Percentiles rank a stretch among this genome's conserved stretches.
These are phyloP conservation scores for Quadroppia sp. DNA, from an alignment of 2,888 invertebrate genomes.

Conservation along the genomic window DNA sequence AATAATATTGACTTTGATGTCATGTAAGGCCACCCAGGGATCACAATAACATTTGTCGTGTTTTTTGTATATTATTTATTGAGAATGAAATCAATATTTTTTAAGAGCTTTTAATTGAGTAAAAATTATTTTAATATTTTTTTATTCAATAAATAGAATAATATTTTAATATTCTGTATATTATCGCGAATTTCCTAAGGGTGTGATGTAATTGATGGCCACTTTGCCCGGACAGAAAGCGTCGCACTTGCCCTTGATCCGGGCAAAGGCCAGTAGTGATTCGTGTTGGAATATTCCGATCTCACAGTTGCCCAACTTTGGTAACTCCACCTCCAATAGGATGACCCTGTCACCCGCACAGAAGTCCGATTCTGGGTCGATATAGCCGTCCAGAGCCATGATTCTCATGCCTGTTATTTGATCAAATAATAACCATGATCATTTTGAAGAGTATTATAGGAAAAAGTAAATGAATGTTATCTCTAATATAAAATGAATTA, in stretches of 20 bases:
- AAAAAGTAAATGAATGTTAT: not conserved
- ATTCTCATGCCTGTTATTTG: not conserved
- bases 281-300: conserved; percentile 8
- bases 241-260: not conserved
- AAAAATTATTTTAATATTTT: too few species aligned
- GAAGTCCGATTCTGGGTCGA: not conserved
- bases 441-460: not conserved
- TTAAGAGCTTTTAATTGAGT: too few species aligned
- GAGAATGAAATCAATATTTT: too few species aligned
- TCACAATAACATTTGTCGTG: too few species aligned
- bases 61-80: too few species aligned
- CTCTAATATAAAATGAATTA: too few species aligned
- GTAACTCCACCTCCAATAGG: not conserved
- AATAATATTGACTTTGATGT: too few species aligned
- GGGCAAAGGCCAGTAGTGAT: not conserved
- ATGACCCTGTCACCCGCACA: not conserved
- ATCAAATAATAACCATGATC: too few species aligned
- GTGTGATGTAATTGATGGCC: not conserved
- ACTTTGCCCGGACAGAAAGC: not conserved
- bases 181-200: not conserved
- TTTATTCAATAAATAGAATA: too few species aligned
- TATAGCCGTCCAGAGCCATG: not conserved
- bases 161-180: too few species aligned
- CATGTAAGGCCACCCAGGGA: too few species aligned
- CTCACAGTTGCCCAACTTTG: not conserved